phyloP scores from a whole-genome alignment of 2,888 invertebrate genomes.

The Halocaridina rubra region DNA sequence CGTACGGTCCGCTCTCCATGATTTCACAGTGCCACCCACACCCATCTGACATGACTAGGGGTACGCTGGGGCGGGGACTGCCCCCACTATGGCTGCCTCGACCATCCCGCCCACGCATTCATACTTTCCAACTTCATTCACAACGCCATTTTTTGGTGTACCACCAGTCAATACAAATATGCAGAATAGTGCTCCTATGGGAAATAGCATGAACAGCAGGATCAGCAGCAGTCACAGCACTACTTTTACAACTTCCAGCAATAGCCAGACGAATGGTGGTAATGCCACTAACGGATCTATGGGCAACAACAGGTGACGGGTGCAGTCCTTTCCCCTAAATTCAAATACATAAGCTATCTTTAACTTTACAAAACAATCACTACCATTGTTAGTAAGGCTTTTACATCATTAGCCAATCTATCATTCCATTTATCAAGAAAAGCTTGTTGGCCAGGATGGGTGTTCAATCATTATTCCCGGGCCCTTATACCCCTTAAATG shows the following conservation, averaged over 20 bases:
- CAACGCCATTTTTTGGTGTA: constrained; percentile 50
- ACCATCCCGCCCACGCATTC: constrained; percentile 49
- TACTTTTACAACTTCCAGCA: constrained; percentile 6
- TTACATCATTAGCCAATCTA: too few species aligned
- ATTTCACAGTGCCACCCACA: constrained; percentile 89
- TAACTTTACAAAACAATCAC: not conserved
- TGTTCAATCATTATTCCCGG: not conserved
- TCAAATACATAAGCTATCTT: not conserved
- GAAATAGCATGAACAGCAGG: constrained; percentile 18
- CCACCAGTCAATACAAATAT: constrained; percentile 45
- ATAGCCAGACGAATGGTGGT: constrained; percentile 5
- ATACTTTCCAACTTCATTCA: constrained; percentile 51
- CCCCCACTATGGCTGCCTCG: constrained; percentile 36
- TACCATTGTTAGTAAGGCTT: not conserved
- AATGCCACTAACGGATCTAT: not conserved
- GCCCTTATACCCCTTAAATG: not conserved
- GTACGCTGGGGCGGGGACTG: constrained; percentile 52
- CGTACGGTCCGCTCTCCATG: constrained; percentile 90
- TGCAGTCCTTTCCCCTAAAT: not conserved
- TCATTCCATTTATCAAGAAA: too few species aligned
- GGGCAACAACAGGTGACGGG: constrained; percentile 53
- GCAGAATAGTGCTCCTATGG: constrained; percentile 30
- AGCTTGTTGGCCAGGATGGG: not conserved
- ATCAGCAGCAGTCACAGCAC: constrained; percentile 12
- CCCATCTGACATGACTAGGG: constrained; percentile 75